Evolutionary conservation across 1,140 invertebrate species (phyloP).

Genomic region (Drosophila biarmipes): DNA sequence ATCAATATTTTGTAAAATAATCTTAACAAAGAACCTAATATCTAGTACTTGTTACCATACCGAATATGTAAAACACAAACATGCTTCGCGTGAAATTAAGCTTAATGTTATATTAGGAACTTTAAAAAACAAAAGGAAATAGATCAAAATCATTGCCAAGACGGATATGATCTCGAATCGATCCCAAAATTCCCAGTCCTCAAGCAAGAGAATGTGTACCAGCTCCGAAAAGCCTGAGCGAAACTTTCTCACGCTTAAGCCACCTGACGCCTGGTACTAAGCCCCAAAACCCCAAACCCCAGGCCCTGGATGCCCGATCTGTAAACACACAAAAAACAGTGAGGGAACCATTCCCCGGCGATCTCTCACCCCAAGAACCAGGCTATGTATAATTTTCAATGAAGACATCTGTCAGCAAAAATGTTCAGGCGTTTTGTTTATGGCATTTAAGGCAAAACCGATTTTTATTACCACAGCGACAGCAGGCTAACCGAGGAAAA

Average conservation of each 20-base stretch:
- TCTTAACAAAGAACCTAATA: too few species aligned
- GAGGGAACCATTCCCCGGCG: neutral
- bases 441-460: slow-evolving; percentile 81
- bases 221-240: slow-evolving; percentile 2
- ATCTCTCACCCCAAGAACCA: neutral
- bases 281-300: slow-evolving; percentile 20
- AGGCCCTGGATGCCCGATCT: slow-evolving; percentile 9
- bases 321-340: slow-evolving; percentile 15
- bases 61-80: too few species aligned
- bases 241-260: slow-evolving; percentile 77
- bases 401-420: slow-evolving; percentile 84
- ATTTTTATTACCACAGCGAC: slow-evolving; percentile 80
- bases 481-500: slow-evolving; percentile 18
- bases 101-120: too few species aligned
- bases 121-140: too few species aligned
- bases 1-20: too few species aligned
- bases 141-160: too few species aligned
- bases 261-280: slow-evolving; percentile 67
- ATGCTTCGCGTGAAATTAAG: too few species aligned
- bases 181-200: neutral
- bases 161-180: too few species aligned
- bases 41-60: too few species aligned
- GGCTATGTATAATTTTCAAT: slow-evolving; percentile 78
- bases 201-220: neutral
- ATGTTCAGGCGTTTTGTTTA: slow-evolving; percentile 83